Evolutionary conservation across 2,888 invertebrate species (phyloP).

Genomic region (Drosophila paranaensis): DNA sequence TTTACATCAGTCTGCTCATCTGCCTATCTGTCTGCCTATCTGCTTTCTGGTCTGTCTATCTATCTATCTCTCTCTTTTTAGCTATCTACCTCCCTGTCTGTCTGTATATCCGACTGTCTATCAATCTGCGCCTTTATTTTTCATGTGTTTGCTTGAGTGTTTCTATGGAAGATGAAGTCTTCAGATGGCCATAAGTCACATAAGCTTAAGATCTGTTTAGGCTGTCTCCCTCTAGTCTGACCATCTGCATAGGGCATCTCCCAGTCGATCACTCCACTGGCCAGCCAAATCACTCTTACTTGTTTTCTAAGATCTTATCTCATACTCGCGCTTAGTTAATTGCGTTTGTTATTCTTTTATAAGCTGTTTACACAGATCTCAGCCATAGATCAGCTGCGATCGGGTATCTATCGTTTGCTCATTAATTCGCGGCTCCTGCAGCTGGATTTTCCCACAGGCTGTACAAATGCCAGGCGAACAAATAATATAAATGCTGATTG

Average conservation of each 20-base stretch:
- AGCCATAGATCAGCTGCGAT: constrained; percentile 12
- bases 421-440: constrained; percentile 27
- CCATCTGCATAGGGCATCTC: neutral
- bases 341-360: constrained; percentile 22
- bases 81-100: neutral
- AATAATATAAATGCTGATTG: constrained; percentile 77
- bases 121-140: neutral
- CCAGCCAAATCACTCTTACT: neutral
- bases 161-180: no score
- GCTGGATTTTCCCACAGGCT: constrained; percentile 27
- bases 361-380: constrained; percentile 22
- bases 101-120: neutral
- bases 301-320: constrained; percentile 30
- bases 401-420: constrained; percentile 16
- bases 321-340: constrained; percentile 2
- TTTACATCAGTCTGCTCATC: no score
- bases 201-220: no score
- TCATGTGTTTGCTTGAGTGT: no score
- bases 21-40: neutral
- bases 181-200: no score
- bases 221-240: no score
- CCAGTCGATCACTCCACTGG: neutral
- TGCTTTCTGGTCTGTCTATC: neutral
- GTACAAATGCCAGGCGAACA: constrained; percentile 66
- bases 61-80: neutral